Percentiles rank a stretch among this genome's conserved stretches.
Conservation (phyloP, 2,888 invertebrate species). For the Holacanthella duospinosa region DNA sequence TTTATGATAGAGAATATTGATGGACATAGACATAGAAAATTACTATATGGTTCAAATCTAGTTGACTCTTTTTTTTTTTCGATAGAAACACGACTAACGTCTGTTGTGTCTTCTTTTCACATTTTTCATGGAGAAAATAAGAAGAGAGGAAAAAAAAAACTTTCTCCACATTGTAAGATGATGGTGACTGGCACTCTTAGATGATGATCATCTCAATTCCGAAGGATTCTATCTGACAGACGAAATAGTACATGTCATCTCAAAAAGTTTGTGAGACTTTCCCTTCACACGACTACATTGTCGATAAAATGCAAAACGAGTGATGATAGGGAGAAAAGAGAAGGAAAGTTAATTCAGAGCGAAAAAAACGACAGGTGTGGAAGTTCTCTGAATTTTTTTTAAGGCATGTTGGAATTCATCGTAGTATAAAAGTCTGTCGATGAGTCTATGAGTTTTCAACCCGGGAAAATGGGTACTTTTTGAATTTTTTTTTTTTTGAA, state of each 20-base stretch:
- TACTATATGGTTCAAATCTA: not conserved
- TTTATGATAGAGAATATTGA: not conserved
- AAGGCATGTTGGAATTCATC: too few species aligned
- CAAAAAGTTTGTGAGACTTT: too few species aligned
- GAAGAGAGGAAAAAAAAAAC: too few species aligned
- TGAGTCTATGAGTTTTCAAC: too few species aligned
- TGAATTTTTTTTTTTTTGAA: too few species aligned
- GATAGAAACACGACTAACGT: not conserved
- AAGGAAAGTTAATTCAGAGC: constrained; percentile 6
- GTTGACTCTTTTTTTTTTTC: not conserved
- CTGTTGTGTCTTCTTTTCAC: not conserved
- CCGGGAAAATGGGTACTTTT: too few species aligned
- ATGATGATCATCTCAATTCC: not conserved
- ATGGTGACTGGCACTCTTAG: not conserved
- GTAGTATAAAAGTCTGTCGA: too few species aligned
- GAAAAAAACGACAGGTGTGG: not conserved
- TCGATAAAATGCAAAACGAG: not conserved
- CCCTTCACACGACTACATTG: not conserved
- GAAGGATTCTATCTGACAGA: too few species aligned
- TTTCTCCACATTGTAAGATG: not conserved
- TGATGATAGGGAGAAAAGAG: not conserved
- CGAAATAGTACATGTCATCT: too few species aligned
- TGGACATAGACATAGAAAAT: too few species aligned
- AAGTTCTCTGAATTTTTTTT: constrained; percentile 1
- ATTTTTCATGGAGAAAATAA: too few species aligned